phyloP scores from a whole-genome alignment of 2,797 vertebrate species.

The Miichthys miiuy region DNA sequence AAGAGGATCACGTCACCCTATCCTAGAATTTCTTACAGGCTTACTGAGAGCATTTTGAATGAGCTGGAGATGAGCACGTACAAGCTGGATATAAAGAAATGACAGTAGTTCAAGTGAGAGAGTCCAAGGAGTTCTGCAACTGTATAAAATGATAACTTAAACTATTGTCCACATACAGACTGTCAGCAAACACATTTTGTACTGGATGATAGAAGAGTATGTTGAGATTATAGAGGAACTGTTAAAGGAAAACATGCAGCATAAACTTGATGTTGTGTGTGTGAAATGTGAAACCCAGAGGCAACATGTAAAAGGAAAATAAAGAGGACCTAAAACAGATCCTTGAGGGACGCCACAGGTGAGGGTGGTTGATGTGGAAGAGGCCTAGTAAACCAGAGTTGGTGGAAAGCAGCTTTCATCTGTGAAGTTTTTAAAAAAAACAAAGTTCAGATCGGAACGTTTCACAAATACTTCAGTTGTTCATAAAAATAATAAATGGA shows the following conservation, averaged over 20 bases:
- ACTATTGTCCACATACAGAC: background rate
- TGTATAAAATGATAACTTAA: background rate
- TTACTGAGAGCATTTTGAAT: background rate
- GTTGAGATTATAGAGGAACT: background rate
- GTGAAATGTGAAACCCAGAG: background rate
- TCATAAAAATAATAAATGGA: background rate
- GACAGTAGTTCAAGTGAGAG: background rate
- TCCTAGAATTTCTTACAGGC: too few species aligned
- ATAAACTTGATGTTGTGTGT: too few species aligned
- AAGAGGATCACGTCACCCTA: too few species aligned
- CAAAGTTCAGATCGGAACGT: background rate
- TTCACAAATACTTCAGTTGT: background rate
- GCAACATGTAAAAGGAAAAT: background rate
- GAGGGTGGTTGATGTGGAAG: background rate
- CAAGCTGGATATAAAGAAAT: background rate
- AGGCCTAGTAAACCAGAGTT: background rate
- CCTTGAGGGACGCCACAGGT: constrained; percentile 12
- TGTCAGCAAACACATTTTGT: background rate
- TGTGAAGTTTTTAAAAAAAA: background rate
- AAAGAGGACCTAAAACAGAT: background rate
- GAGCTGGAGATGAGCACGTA: background rate
- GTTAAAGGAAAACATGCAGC: background rate
- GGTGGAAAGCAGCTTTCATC: background rate
- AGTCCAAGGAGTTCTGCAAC: background rate
- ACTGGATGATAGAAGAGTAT: background rate